Base-by-base conservation (phyloP, 2,888 invertebrate genomes). In the Oscheius sp. region DNA sequence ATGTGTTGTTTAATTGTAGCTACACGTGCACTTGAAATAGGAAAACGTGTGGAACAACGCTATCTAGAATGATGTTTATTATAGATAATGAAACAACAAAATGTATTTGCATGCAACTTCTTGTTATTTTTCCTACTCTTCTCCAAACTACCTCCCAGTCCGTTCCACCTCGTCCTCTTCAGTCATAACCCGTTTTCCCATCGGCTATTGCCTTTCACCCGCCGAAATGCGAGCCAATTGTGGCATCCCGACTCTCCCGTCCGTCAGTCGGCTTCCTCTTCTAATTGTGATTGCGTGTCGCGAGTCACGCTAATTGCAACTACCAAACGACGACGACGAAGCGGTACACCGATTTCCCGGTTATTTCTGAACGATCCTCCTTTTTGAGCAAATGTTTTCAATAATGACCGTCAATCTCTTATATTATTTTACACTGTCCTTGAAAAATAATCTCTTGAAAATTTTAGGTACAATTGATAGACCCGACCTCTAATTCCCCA, bases 241-340 rank as follows among this genome's bases (percentile, higher is more conserved):
- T 54, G 54, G 51, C n/a, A 32, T n/a, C 33, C 33, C 33, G 20
- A 14, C 24, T 12, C 47, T 22, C 47, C 20, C 47, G 22, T 5
- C 33, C 9, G 49, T 12, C 49, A 3, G 50, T 14, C 50, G 50
- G 56, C 59, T 59, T 59, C 59, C 59, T 59, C 41, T 59, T 59
- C 59, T 59, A 59, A 59, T 59, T 59, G 59, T 59, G 59, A 59
- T 59, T 59, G 59, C 59, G 59, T 59, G 59, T 59, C 44, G 24
- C 57, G 54, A 59, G 59, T 59, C 59, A 59, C 59, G 59, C 59
- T 59, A 59, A 59, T 59, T 59, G 59, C 44, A 20, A 24, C 28
- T 24, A 24, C 22, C 41, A 41, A 36, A 41, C 41, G n/a, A 14
- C 41, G 41, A 20, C n/a, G 20, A 20, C 14, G 41, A 3, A 41